Evolutionary conservation across 2,113 vertebrate species (phyloP), one percentile per base, ranked within the genome.

Genomic region (Xiphophorus maculatus): DNA sequence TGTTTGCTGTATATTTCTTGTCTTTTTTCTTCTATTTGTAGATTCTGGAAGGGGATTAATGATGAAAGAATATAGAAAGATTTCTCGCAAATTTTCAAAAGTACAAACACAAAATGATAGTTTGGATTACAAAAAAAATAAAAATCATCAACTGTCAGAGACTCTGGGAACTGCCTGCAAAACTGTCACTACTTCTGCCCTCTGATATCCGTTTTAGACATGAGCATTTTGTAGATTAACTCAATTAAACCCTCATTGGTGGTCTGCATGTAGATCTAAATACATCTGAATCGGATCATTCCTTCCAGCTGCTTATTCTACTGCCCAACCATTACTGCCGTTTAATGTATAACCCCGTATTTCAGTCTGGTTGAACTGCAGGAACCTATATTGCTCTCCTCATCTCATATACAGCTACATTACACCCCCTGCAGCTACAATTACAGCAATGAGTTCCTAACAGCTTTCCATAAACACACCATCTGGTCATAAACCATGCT

Each of bases 351-450:
- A n/a, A 25, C 51, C 51, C 32, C 4, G 54, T n/a, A 22, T 22
- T 29, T 72, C 40, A 32, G 15, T 27, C 10, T 48, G 7, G 11
- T 64, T 72, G 33, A 71, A 69, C 37, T 29, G n/a, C n/a, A 33
- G 51, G 29, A 69, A n/a, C 74, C 33, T 32, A 7, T 73, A 42
- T 67, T 58, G 27, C 60, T 37, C 17, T 60, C 65, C 58, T 33
- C n/a, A 63, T 79, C 69, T 69, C 4, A 40, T 48, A 48, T 63
- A 73, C 40, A 32, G 30, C 60, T 40, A 33, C 32, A 69, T 66
- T 30, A 70, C 63, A 63, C 66, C 60, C 69, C 76, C 68, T 66
- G 63, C 79, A 78, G 87, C 75, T 66, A 68, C n/a, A 77, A 71
- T 76, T 65, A 79, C 71, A 44, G 67, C 42, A 65, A 66, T 5